A percentile compares a stretch with the other conserved stretches of the same genome.
Conservation (phyloP, 2,888 invertebrate species). For the Tetropium fuscum region DNA sequence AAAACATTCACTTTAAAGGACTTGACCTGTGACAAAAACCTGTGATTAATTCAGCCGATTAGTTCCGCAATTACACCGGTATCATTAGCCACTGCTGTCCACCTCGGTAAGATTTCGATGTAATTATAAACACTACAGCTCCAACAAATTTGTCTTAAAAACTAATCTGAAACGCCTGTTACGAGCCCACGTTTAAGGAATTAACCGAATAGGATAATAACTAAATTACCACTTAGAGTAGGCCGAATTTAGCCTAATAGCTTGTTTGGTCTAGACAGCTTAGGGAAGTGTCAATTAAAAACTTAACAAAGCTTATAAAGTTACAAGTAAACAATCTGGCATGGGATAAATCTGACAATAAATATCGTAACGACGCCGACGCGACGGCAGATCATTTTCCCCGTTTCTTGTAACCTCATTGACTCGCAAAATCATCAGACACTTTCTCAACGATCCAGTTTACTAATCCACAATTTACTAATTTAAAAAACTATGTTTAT, state of each 20-base stretch:
- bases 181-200: conserved; percentile 26
- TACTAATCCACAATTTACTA: too few species aligned
- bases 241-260: conserved; percentile 2
- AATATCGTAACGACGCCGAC: too few species aligned
- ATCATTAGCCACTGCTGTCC: conserved; percentile 7
- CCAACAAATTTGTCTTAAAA: conserved; percentile 29
- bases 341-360: too few species aligned
- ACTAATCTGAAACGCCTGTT: conserved; percentile 31
- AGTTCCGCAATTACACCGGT: conserved; percentile 11
- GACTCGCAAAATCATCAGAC: too few species aligned
- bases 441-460: too few species aligned
- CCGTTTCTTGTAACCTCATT: too few species aligned
- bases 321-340: too few species aligned
- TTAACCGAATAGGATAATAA: conserved; percentile 31
- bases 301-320: too few species aligned
- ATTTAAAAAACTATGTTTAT: too few species aligned
- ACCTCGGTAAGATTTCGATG: conserved; percentile 1
- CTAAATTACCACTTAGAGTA: conserved; percentile 31
- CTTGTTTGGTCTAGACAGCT: conserved; percentile 12
- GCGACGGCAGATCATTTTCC: too few species aligned
- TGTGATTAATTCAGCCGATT: conserved; percentile 9
- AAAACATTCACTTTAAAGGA: too few species aligned
- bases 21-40: conserved; percentile 8
- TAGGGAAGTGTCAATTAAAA: too few species aligned
- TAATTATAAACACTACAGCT: conserved; percentile 3